These are phyloP conservation scores for Globia sparganii DNA, from an alignment of 2,888 invertebrate genomes.

Conservation along the genomic window DNA sequence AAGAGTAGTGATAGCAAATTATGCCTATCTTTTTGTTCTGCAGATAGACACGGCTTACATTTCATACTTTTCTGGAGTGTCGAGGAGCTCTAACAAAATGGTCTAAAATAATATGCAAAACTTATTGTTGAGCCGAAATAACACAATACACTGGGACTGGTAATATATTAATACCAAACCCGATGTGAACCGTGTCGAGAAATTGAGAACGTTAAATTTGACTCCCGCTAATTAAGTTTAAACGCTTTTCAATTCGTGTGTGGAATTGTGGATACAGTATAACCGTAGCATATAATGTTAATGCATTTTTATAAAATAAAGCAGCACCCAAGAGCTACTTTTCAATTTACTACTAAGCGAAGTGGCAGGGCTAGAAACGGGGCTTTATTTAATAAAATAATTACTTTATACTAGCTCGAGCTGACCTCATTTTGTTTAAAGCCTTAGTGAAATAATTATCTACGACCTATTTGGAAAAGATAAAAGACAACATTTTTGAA, in stretches of 20 bases:
- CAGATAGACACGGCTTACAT: not conserved
- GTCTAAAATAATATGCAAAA: slow-evolving; percentile 31
- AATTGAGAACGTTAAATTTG: slow-evolving; percentile 31
- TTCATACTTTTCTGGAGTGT: slow-evolving; percentile 9
- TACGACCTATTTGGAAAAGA: slow-evolving; percentile 19
- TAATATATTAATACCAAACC: slow-evolving; percentile 19
- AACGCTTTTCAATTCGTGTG: not conserved
- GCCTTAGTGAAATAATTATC: slow-evolving; percentile 26
- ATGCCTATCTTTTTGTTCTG: not conserved
- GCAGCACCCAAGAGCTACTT: not conserved
- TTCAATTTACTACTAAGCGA: not conserved
- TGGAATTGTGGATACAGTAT: not conserved
- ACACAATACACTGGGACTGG: slow-evolving; percentile 2
- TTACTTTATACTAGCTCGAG: slow-evolving; percentile 17
- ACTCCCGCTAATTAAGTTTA: slow-evolving; percentile 25
- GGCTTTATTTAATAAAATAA: slow-evolving; percentile 20
- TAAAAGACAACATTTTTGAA: slow-evolving; percentile 2
- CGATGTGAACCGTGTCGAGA: slow-evolving; percentile 3
- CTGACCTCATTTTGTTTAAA: slow-evolving; percentile 33
- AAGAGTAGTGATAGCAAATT: not conserved
- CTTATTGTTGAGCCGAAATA: slow-evolving; percentile 8
- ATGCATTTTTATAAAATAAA: not conserved
- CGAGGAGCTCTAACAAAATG: not conserved
- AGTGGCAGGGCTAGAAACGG: not conserved
- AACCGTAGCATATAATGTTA: not conserved